Evolutionary conservation across 2,113 vertebrate genomes (phyloP), one percentile per base, ranked within the genome.

Genomic region (Sminthopsis crassicaudata): DNA sequence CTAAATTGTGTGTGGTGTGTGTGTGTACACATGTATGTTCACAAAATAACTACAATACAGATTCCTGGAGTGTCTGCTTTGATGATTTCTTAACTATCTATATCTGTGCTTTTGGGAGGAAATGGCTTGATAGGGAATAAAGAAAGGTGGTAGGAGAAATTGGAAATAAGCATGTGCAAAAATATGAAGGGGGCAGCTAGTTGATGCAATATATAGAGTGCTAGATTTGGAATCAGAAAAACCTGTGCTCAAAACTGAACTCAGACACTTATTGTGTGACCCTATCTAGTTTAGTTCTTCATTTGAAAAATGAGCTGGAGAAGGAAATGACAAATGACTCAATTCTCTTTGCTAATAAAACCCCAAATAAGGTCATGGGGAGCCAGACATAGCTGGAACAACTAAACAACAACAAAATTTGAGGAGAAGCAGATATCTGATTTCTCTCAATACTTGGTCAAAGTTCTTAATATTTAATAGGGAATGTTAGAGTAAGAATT

Each of bases 381-480:
- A 67, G 30, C 36, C 57, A 36, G 27, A 36, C 30, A 14, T 36
- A 12, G 10, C 55, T 60, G 55, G 10, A 60, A 30, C 10, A 10
- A 67, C 11, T 67, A 27, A 14, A 67, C 11, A 67, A 67, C 27
- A 60, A 12, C 57, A 36, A 36, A 67, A 67, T 36, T 36, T 67
- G 27, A 67, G 27, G 25, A 60, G 55, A 60, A 60, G 57, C 11
- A 67, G 11, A 30, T 60, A 11, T 30, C 57, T 67, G 10, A 67
- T 67, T 67, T 67, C 30, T 67, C 57, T 67, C 27, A 67, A 36
- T 11, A 67, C 30, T 95, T 90, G 93, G 76, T 24, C 91, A 23
- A 16, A 60, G 42, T 92, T 97, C 92, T 92, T 57, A 67, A 53
- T 54, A 42, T 30, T 92, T 53, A 91, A 91, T 93, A 60, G 94